Evolutionary conservation across 1,140 invertebrate genomes (phyloP).

Genomic region (Hylaeus volcanicus): DNA sequence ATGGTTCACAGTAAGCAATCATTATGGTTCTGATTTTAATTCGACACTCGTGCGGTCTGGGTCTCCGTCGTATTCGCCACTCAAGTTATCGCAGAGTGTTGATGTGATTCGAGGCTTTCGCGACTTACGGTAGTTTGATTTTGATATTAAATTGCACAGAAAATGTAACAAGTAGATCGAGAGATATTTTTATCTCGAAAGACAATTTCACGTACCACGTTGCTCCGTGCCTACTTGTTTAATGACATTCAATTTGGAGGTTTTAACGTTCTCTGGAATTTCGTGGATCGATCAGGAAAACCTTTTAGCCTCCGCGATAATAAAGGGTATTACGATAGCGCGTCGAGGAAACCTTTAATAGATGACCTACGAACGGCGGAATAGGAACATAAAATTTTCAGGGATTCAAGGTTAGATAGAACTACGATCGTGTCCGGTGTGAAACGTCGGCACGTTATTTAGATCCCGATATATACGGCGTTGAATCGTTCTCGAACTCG

Average conservation of each 20-base stretch:
- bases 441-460: constrained; percentile 28
- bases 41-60: neutral
- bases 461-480: constrained; percentile 4
- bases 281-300: constrained; percentile 12
- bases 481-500: neutral
- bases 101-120: neutral
- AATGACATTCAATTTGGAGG: neutral
- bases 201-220: too few species aligned
- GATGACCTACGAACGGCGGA: constrained; percentile 16
- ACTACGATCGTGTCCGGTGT: neutral
- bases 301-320: constrained; percentile 15
- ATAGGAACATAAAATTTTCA: constrained; percentile 30
- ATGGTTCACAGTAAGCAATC: constrained; percentile 48
- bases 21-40: neutral
- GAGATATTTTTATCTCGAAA: too few species aligned
- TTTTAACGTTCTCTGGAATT: neutral
- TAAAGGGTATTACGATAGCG: constrained; percentile 13
- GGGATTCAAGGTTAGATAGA: constrained; percentile 10
- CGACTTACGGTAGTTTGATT: neutral
- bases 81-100: neutral
- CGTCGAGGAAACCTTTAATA: constrained; percentile 21
- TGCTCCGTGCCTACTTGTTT: too few species aligned
- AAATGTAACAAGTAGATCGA: too few species aligned
- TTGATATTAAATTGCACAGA: neutral
- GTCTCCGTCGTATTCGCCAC: neutral